Evolutionary conservation across 2,113 vertebrate genomes (phyloP).

Genomic region (Melierax canorus): DNA sequence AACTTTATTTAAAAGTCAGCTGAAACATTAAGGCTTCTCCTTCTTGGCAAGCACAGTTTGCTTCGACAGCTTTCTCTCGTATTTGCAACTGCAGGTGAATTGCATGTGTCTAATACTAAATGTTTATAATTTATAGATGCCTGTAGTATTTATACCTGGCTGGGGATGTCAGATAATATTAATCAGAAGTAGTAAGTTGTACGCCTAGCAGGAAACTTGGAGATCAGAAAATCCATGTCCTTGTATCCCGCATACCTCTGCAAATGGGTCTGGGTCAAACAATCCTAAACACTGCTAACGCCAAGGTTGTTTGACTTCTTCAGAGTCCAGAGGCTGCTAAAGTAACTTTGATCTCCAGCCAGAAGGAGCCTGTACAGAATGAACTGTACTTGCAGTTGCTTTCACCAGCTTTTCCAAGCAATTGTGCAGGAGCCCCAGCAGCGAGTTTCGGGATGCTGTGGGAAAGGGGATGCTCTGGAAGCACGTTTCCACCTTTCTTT

Average conservation of each 20-base stretch:
- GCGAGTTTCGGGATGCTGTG: fast-evolving
- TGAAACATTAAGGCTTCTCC: neutral
- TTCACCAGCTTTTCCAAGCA: neutral
- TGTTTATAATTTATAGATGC: neutral
- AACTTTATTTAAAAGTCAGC: neutral
- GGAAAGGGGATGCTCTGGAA: neutral
- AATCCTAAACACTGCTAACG: neutral
- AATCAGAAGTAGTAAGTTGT: neutral
- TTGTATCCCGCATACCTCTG: neutral
- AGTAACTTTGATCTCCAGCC: neutral
- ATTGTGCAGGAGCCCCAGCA: neutral
- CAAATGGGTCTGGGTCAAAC: neutral
- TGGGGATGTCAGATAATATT: neutral
- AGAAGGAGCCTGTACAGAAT: neutral
- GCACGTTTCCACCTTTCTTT: fast-evolving
- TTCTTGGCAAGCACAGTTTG: neutral
- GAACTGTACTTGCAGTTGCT: neutral
- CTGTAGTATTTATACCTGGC: neutral
- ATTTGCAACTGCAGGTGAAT: neutral
- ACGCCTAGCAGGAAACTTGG: neutral
- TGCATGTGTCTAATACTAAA: neutral
- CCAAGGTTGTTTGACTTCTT: neutral
- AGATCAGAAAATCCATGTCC: neutral
- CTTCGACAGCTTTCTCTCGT: neutral
- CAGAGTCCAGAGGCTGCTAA: neutral